Percentiles rank a stretch among this genome's conserved stretches.
Conservation (phyloP, 2,797 vertebrate genomes). For the Poecilia wingei region DNA sequence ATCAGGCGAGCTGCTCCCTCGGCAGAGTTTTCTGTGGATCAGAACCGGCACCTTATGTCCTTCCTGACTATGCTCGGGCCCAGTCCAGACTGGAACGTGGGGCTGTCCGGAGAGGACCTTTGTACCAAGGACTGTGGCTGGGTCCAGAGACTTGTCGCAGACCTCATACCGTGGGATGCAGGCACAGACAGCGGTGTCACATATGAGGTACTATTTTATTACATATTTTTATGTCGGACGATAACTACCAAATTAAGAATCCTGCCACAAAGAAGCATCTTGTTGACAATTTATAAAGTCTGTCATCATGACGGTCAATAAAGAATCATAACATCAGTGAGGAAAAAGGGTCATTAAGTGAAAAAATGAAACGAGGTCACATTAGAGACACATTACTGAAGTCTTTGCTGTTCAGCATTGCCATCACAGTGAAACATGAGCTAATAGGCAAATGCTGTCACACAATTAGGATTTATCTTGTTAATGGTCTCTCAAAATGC, state of each 20-base stretch:
- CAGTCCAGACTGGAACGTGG: slow-evolving; percentile 97
- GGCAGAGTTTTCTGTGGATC: slow-evolving; percentile 96
- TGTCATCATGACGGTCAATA: background rate
- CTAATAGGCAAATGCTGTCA: background rate
- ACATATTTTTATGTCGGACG: background rate
- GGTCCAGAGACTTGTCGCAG: slow-evolving; percentile 91
- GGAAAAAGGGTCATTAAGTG: background rate
- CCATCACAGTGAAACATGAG: background rate
- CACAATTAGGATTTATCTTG: background rate
- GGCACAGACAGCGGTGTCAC: slow-evolving; percentile 93
- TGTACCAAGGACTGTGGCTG: slow-evolving; percentile 96
- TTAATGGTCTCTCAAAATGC: background rate
- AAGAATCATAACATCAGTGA: background rate
- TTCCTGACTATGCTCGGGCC: slow-evolving; percentile 97
- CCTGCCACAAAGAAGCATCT: background rate
- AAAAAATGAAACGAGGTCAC: background rate
- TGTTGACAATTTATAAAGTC: background rate
- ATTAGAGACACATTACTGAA: background rate
- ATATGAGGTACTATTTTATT: slow-evolving; percentile 86
- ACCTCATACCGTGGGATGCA: slow-evolving; percentile 96
- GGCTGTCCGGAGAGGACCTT: slow-evolving; percentile 91
- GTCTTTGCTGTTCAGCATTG: background rate
- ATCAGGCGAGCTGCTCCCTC: slow-evolving; percentile 93
- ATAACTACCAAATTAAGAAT: background rate
- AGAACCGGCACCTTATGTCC: slow-evolving; percentile 93